Conservation (phyloP, 37 sponge, comb jelly and placozoan species). For the Axinella damicornis region DNA sequence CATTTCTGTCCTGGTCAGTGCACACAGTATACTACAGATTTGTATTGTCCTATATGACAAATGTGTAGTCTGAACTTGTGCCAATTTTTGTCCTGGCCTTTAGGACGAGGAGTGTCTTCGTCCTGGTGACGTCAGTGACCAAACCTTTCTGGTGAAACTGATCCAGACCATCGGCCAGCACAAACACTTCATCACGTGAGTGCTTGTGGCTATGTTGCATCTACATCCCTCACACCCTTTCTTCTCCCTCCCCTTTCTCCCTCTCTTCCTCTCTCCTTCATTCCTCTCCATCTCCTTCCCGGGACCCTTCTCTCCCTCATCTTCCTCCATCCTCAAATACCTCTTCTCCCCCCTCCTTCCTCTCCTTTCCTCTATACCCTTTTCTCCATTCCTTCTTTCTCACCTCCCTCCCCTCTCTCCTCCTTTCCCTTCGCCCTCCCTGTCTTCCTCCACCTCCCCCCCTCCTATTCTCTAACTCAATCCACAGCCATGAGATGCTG, state of each 20-base stretch:
- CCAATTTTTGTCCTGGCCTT: constrained; percentile 25
- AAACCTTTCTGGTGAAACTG: constrained; percentile 73
- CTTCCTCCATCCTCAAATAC: neutral
- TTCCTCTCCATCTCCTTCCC: too few species aligned
- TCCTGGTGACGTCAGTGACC: constrained; percentile 80
- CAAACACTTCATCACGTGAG: constrained; percentile 73
- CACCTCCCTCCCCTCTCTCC: neutral
- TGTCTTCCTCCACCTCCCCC: neutral
- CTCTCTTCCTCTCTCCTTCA: too few species aligned
- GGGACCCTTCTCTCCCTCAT: too few species aligned
- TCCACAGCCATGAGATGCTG: constrained; percentile 54
- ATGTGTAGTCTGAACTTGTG: constrained; percentile 52
- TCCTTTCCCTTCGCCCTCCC: neutral
- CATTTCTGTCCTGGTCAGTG: constrained; percentile 70
- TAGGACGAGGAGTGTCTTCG: constrained; percentile 88
- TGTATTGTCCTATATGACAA: too few species aligned
- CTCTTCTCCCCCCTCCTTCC: neutral
- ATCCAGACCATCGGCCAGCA: constrained; percentile 59
- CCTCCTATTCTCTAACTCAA: neutral
- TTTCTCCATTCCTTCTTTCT: constrained; percentile 6
- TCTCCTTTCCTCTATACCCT: neutral
- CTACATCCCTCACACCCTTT: too few species aligned
- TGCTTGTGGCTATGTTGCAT: too few species aligned
- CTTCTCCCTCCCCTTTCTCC: too few species aligned
- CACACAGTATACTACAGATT: too few species aligned